Base-by-base conservation (phyloP, 2,888 invertebrate species). In the Tenthredo mesomela region DNA sequence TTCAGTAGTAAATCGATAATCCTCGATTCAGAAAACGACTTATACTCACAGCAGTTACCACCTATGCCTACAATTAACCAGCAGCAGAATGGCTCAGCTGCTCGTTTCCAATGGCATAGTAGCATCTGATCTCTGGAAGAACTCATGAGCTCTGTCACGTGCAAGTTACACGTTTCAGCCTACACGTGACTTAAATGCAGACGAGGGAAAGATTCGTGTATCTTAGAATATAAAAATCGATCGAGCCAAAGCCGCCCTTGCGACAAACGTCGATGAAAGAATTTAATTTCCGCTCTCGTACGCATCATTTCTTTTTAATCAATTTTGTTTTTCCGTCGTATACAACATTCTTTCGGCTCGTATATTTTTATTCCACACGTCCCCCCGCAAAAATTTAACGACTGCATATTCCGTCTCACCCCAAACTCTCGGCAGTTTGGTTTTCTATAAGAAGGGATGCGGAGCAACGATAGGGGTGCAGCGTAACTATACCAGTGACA, bases 181-280 rank as follows among this genome's bases (percentile, higher is more conserved):
- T 84, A 88, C 87, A 89, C 89, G 88, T 90, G 89, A 89, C 87
- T 86, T 84, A 87, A 87, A 87, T 84, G 84, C 85, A 87, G 88
- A 89, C 88, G 87, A 88, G 88, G 87, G 86, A 86, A 89, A 89
- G 87, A 47, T 88, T 88, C 86, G 87, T 87, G 88, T 87, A n/a
- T n/a, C 54, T 54, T 54, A 86, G 87, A 87, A 87, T 86, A 87
- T 87, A 87, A 86, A 87, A 88, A 33, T 61, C 15, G 61, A 61
- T 61, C 18, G 61, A 80, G 80, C 37, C 61, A 18, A 80, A 61
- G n/a, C 58, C 40, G 40, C 61, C 5, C 58, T 61, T 10, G 61
- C 61, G 61, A 61, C 21, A 80, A 80, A 80, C 25, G 80, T 61
- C 61, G 80, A 80, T 61, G 33, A 5, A 61, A 80, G 61, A 80